Conservation (phyloP, 2,888 invertebrate genomes). For the Danaus chrysippus region DNA sequence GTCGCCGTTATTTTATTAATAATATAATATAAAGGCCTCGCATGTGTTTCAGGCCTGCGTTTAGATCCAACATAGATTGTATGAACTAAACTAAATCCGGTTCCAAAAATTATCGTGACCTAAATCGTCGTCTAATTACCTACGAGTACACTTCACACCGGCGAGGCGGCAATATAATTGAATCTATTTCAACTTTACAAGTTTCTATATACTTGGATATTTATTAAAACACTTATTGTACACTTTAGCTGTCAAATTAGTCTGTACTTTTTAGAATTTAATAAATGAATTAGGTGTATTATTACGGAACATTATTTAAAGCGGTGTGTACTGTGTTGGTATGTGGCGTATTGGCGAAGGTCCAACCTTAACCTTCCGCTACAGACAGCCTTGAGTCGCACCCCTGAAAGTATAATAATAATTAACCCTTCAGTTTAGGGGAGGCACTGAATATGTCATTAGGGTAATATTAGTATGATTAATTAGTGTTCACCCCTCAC, state of each 20-base stretch:
- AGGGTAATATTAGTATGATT: constrained; percentile 26
- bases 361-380: constrained; percentile 19
- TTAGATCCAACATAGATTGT: neutral
- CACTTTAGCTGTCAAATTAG: too few relatives aligned
- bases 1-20: too few relatives aligned
- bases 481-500: constrained; percentile 32
- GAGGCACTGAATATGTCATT: constrained; percentile 24
- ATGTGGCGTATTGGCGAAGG: neutral
- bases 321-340: too few relatives aligned
- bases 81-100: neutral
- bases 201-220: too few relatives aligned
- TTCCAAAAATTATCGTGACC: neutral
- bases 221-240: too few relatives aligned
- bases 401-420: constrained; percentile 20
- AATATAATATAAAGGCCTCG: neutral
- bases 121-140: too few relatives aligned
- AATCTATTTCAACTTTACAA: neutral
- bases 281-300: too few relatives aligned
- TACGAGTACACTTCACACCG: constrained; percentile 1
- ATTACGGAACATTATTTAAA: too few relatives aligned
- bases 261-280: too few relatives aligned
- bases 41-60: neutral
- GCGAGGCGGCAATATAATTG: neutral
- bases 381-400: constrained; percentile 21
- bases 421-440: constrained; percentile 25